These are phyloP conservation scores for Venustaconcha ellipsiformis DNA, from an alignment of 1,140 invertebrate species.

Conservation along the genomic window DNA sequence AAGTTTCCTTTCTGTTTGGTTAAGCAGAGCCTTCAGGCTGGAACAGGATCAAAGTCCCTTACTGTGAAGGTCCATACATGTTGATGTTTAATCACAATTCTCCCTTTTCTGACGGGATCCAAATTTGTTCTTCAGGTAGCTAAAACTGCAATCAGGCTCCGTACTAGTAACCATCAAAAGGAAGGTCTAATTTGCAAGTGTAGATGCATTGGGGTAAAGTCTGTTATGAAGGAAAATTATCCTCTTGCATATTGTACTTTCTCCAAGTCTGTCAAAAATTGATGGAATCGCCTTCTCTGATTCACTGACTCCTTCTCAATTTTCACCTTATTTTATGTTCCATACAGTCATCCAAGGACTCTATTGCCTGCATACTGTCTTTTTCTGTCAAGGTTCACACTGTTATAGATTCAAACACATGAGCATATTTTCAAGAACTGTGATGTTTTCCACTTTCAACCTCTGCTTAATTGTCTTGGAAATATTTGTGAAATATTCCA, in stretches of 20 bases:
- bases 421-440: too few relatives aligned
- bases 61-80: not conserved
- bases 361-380: too few relatives aligned
- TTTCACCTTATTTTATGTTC: too few relatives aligned
- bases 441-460: too few relatives aligned
- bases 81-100: constrained; percentile 2
- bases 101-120: constrained; percentile 1
- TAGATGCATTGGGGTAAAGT: not conserved
- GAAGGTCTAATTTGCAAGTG: constrained; percentile 3
- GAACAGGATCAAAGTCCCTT: not conserved
- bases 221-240: not conserved
- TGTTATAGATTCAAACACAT: too few relatives aligned
- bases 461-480: too few relatives aligned
- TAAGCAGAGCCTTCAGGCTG: not conserved
- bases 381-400: too few relatives aligned
- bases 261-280: too few relatives aligned
- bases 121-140: constrained; percentile 17
- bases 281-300: too few relatives aligned
- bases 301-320: too few relatives aligned
- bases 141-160: constrained; percentile 28
- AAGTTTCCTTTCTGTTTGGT: not conserved
- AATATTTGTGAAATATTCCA: too few relatives aligned
- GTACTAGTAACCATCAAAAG: constrained; percentile 12
- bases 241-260: not conserved
- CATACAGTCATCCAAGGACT: too few relatives aligned